phyloP scores from a whole-genome alignment of 1,140 invertebrate species.

The Drosophila arizonae region DNA sequence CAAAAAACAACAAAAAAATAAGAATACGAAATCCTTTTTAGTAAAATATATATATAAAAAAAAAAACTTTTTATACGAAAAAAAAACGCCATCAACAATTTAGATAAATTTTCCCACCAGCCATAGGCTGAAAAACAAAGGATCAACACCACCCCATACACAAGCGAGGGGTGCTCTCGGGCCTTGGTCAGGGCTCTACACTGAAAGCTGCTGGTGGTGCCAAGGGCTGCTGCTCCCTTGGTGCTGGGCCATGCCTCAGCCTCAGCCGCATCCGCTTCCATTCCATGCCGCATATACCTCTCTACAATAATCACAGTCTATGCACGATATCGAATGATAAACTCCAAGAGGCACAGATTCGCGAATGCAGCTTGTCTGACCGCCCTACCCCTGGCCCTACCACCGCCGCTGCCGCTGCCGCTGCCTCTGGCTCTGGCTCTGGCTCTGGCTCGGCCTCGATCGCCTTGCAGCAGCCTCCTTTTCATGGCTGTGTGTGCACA shows the following conservation, averaged over 20 bases:
- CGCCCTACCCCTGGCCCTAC: not conserved
- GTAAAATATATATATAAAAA: conserved; percentile 47
- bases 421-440: not conserved
- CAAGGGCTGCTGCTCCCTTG: conserved; percentile 48
- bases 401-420: too few relatives aligned
- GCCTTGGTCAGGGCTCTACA: conserved; percentile 7
- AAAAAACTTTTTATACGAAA: conserved; percentile 33
- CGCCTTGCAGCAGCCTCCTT: conserved; percentile 18
- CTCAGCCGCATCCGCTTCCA: conserved; percentile 34
- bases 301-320: conserved; percentile 60
- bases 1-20: conserved; percentile 51
- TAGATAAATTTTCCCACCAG: conserved; percentile 83
- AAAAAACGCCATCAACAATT: conserved; percentile 75
- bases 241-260: conserved; percentile 46
- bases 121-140: conserved; percentile 73
- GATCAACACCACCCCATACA: conserved; percentile 61
- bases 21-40: conserved; percentile 65
- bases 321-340: conserved; percentile 79
- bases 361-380: conserved; percentile 32
- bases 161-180: conserved; percentile 57
- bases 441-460: not conserved
- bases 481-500: conserved; percentile 66
- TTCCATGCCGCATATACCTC: conserved; percentile 15
- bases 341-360: conserved; percentile 39
- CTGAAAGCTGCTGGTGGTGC: not conserved